Evolutionary conservation across 2,888 invertebrate genomes (phyloP).

Genomic region (Polymixis lichenea): DNA sequence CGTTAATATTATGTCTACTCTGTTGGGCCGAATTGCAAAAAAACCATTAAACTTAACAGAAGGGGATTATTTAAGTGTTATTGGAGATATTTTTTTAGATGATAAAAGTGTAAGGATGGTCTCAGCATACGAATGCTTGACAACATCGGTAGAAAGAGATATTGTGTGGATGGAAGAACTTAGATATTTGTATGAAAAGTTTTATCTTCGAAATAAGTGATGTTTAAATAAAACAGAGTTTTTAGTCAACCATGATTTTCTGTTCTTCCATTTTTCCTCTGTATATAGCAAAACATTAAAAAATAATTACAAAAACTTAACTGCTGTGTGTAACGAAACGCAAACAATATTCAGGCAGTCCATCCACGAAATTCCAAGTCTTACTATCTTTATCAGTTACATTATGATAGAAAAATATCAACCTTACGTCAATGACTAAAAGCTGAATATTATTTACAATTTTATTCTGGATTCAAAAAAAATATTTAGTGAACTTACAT

Average conservation of each 20-base stretch:
- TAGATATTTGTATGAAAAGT: slow-evolving; percentile 84
- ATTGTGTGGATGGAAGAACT: slow-evolving; percentile 86
- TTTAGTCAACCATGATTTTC: neutral
- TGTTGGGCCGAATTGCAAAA: slow-evolving; percentile 77
- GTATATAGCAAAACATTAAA: neutral
- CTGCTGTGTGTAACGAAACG: slow-evolving; percentile 14
- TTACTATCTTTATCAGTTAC: neutral
- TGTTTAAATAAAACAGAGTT: neutral
- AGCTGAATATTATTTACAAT: neutral
- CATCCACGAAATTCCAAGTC: neutral
- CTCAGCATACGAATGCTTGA: slow-evolving; percentile 80
- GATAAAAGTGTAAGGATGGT: slow-evolving; percentile 79
- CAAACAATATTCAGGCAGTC: neutral
- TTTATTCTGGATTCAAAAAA: neutral
- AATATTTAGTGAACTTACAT: neutral
- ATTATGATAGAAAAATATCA: neutral
- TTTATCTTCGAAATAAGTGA: slow-evolving; percentile 76
- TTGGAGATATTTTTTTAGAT: slow-evolving; percentile 86
- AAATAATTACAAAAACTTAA: neutral
- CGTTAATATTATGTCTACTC: slow-evolving; percentile 76
- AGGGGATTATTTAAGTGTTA: slow-evolving; percentile 78
- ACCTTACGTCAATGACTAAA: accelerated
- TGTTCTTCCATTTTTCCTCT: neutral
- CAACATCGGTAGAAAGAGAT: slow-evolving; percentile 79
- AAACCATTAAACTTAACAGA: slow-evolving; percentile 73